Evolutionary conservation across 2,888 invertebrate species (phyloP).

Genomic region (Halocaridina rubra): DNA sequence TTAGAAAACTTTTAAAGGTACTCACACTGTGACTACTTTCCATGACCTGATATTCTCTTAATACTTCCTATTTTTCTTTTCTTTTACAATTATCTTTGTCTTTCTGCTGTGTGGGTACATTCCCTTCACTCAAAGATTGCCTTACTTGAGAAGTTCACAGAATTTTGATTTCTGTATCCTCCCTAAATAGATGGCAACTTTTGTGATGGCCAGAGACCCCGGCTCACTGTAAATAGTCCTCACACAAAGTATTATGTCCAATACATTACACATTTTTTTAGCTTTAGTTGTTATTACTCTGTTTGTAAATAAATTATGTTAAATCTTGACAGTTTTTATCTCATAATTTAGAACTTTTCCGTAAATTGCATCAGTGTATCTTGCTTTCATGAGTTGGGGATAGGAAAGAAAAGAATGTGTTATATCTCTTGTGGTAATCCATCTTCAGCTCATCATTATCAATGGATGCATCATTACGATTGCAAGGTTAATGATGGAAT

Average conservation of each 20-base stretch:
- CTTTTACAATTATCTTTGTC: not conserved
- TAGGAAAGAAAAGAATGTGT: no score
- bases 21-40: no score
- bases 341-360: no score
- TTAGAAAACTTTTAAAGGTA: no score
- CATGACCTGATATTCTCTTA: not conserved
- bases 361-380: no score
- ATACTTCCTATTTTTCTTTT: not conserved
- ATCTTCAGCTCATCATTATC: no score
- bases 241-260: slow-evolving; percentile 48
- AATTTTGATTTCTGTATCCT: no score
- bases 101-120: slow-evolving; percentile 30
- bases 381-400: no score
- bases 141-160: not conserved
- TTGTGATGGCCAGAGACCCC: not conserved
- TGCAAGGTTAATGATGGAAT: no score
- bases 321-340: slow-evolving; percentile 6
- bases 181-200: slow-evolving; percentile 9
- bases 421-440: no score
- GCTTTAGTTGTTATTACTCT: slow-evolving; percentile 52
- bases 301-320: slow-evolving; percentile 60
- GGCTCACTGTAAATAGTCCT: slow-evolving; percentile 46
- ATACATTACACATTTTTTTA: slow-evolving; percentile 27
- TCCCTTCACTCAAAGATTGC: slow-evolving; percentile 48
- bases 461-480: no score